Base-by-base conservation (phyloP, 1,140 invertebrate genomes). In the Thaumetopoea pityocampa region DNA sequence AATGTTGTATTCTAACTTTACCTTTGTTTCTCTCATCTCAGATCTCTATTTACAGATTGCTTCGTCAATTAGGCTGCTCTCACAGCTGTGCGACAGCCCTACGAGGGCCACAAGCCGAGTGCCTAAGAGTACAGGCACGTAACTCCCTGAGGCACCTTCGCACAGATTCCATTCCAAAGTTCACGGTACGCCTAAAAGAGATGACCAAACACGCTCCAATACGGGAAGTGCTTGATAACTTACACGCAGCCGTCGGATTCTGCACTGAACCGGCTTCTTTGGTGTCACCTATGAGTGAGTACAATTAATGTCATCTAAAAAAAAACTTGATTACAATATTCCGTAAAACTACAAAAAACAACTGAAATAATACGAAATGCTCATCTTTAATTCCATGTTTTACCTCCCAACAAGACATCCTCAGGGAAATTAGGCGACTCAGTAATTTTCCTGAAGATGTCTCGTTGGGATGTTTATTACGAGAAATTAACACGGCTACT, bases 191-290 rank as follows among this genome's bases (percentile, higher is more conserved):
- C 49, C 83, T 99, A 7, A 88, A 90, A 42, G 88, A 92, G 24
- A 92, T 96, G 81, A 91, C 98, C 0, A 90, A 90, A 28, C 88
- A 88, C 2, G 90, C 93, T 16, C 89, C 93, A 0, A 82, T 98
- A 10, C 84, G 90, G 1, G 95, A 97, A 33, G 89, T 98, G 5
- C 74, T 99, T 2, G 97, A 99, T 62, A 95, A 98, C 65, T 92
- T 99, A 26, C 98, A 99, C 79, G 90, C 96, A 3, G 96, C 98
- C 61, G 89, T 98, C 20, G 96, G 96, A 8, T 99, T 97, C 76
- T 99, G 98, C 32, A 89, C 95, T 28, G 97, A 98, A 80, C 94
- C 95, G 14, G 90, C 90, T 46, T 90, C 91, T 2, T 85, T 96
- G 47, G 79, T 96, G 2, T 96, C 94, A 8, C 94, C 94, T 10